Percentiles rank a stretch among this genome's conserved stretches.
phyloP scores from a whole-genome alignment of 2,113 vertebrate genomes.

The Procapra przewalskii region DNA sequence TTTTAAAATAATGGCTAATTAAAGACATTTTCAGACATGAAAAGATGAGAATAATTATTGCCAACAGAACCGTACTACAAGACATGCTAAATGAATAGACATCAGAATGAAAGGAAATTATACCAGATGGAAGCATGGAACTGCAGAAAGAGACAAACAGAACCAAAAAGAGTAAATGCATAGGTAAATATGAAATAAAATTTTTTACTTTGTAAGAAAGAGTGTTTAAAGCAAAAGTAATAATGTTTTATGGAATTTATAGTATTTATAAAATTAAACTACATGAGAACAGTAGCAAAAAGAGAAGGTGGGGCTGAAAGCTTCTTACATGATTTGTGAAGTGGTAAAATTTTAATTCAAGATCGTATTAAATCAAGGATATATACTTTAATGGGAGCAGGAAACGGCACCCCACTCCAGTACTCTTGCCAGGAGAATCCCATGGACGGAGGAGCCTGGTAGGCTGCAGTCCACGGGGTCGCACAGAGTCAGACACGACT shows the following conservation, averaged over 20 bases:
- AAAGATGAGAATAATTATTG: background rate
- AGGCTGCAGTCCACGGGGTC: too few relatives aligned
- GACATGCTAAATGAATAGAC: background rate
- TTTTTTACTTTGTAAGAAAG: background rate
- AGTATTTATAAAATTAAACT: background rate
- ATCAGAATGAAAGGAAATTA: background rate
- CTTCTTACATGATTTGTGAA: background rate
- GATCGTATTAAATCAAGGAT: background rate
- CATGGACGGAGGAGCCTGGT: too few relatives aligned
- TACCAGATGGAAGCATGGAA: background rate
- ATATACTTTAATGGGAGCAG: background rate
- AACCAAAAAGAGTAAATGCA: background rate
- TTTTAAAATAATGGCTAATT: background rate
- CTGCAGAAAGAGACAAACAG: background rate
- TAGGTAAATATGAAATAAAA: background rate
- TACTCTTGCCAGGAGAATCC: too few relatives aligned
- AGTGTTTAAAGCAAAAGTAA: background rate
- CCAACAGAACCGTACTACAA: background rate
- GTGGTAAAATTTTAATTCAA: background rate
- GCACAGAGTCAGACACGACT: too few relatives aligned
- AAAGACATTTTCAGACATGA: background rate
- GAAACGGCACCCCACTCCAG: too few relatives aligned
- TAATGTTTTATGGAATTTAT: background rate
- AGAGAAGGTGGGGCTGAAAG: background rate
- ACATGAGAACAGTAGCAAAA: background rate